Percentiles rank a stretch among this genome's conserved stretches.
Evolutionary conservation across 2,113 vertebrate species (phyloP).

Genomic region (Paratilapia polleni): DNA sequence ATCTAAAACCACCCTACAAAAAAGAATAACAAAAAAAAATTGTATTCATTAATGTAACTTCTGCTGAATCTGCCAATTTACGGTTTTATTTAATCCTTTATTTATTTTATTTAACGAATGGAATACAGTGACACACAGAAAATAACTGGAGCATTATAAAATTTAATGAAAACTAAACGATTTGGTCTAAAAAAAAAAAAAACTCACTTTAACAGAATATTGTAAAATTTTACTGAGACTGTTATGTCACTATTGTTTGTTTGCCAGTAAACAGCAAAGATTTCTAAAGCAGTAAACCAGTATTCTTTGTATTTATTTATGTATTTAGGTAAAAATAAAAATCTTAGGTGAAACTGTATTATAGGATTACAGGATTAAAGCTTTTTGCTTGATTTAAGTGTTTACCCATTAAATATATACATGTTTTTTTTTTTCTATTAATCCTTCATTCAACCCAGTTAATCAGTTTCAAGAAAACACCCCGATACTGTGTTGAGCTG

Average conservation of each 20-base stretch:
- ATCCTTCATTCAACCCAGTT: slow-evolving; percentile 47
- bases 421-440: slow-evolving; percentile 34
- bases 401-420: slow-evolving; percentile 37
- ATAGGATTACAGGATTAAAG: slow-evolving; percentile 49
- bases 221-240: neutral
- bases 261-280: neutral
- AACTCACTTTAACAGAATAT: neutral
- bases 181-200: neutral
- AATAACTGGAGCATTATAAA: neutral
- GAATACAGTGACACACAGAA: neutral
- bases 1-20: neutral
- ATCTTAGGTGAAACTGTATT: slow-evolving; percentile 26
- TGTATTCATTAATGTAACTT: neutral
- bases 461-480: slow-evolving; percentile 37
- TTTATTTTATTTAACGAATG: neutral
- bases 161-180: neutral
- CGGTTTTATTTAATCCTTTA: rapidly evolving
- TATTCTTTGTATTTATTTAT: slow-evolving; percentile 1
- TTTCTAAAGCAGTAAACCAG: neutral
- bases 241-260: neutral
- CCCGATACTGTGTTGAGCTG: neutral
- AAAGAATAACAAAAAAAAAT: neutral
- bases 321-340: neutral
- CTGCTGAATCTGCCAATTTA: neutral
- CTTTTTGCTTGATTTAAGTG: slow-evolving; percentile 18